These are phyloP conservation scores for Pseudomyrmex dendroicus DNA, from an alignment of 1,140 invertebrate genomes.

Conservation along the genomic window DNA sequence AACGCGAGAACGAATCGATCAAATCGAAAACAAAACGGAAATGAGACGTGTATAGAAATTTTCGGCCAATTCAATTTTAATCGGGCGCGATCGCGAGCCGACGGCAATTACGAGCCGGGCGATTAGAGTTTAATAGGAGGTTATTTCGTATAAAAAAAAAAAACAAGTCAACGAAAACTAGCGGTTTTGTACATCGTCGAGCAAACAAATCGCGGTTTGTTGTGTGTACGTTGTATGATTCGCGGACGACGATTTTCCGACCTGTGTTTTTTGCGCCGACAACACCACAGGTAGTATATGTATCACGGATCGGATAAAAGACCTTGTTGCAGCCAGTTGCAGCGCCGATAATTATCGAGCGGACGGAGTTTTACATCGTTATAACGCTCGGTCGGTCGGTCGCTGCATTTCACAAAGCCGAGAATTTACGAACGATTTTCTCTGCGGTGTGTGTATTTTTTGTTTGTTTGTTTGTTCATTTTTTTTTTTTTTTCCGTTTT, in stretches of 20 bases:
- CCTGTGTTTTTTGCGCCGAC: conserved; percentile 33
- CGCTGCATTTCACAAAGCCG: conserved; percentile 39
- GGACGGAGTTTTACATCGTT: conserved; percentile 23
- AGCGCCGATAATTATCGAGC: conserved; percentile 53
- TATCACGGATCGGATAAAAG: conserved; percentile 22
- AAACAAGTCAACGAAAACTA: neutral
- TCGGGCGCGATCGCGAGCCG: conserved; percentile 5
- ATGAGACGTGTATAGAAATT: neutral
- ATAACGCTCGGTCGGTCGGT: neutral
- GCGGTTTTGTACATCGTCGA: neutral
- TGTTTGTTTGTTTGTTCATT: too few relatives aligned
- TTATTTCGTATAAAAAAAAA: conserved; percentile 7
- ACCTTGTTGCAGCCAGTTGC: conserved; percentile 1
- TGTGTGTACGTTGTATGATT: conserved; percentile 2
- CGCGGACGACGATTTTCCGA: conserved; percentile 16
- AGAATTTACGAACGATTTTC: conserved; percentile 39
- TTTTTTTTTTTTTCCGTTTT: neutral
- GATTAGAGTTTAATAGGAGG: conserved; percentile 19
- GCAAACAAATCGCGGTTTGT: neutral
- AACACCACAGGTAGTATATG: neutral
- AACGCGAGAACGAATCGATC: too few relatives aligned
- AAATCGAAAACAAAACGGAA: too few relatives aligned
- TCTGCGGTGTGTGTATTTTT: conserved; percentile 13
- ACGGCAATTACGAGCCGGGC: neutral
- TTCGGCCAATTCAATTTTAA: neutral